Conservation (phyloP, 1,140 invertebrate species). For the Danaus plexippus region DNA sequence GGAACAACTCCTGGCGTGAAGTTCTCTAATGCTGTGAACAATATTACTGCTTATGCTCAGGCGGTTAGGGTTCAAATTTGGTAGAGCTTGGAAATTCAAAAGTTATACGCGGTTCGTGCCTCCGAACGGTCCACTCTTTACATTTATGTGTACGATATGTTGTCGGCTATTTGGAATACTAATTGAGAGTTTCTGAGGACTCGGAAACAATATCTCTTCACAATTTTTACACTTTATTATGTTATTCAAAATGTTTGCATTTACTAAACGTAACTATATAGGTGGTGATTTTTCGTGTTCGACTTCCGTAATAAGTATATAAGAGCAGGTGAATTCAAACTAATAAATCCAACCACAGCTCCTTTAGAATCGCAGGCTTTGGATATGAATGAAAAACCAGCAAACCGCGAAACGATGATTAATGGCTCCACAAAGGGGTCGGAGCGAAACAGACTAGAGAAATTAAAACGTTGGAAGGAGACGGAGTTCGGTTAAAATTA, state of each 20-base stretch:
- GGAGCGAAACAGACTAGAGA: slow-evolving; percentile 38
- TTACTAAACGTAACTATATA: too few species aligned
- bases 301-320: too few species aligned
- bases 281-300: too few species aligned
- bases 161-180: slow-evolving; percentile 69
- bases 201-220: slow-evolving; percentile 33
- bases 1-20: slow-evolving; percentile 53
- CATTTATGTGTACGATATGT: slow-evolving; percentile 69
- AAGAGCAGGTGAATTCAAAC: slow-evolving; percentile 28
- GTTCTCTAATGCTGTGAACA: slow-evolving; percentile 34
- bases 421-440: slow-evolving; percentile 56
- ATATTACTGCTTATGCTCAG: slow-evolving; percentile 46
- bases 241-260: background rate
- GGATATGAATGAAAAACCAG: slow-evolving; percentile 56
- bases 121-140: slow-evolving; percentile 66
- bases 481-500: slow-evolving; percentile 52
- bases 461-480: slow-evolving; percentile 30
- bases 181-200: slow-evolving; percentile 60
- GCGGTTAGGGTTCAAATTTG: slow-evolving; percentile 48
- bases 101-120: slow-evolving; percentile 67
- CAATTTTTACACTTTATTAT: slow-evolving; percentile 6
- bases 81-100: slow-evolving; percentile 34
- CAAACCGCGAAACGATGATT: slow-evolving; percentile 67
- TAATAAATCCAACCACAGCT: slow-evolving; percentile 30
- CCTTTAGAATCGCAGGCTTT: slow-evolving; percentile 18